Evolutionary conservation across 2,113 vertebrate species (phyloP).

Genomic region (Plecturocebus donacophilus): DNA sequence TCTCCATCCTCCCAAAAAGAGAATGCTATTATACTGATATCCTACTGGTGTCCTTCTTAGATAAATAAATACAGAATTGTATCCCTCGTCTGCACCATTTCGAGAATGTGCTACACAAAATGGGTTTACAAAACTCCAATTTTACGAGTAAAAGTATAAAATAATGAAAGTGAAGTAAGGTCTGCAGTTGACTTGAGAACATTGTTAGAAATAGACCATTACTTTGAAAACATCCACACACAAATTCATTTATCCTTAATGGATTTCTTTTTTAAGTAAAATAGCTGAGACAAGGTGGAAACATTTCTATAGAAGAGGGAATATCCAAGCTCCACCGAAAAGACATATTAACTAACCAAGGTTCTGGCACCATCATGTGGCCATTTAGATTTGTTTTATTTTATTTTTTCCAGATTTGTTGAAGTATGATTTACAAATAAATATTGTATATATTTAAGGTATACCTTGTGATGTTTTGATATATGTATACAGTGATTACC

Average conservation of each 20-base stretch:
- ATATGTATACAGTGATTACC: background rate
- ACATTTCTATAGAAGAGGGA: background rate
- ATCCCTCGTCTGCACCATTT: background rate
- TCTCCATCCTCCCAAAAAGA: background rate
- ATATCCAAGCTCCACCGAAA: background rate
- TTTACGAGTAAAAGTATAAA: background rate
- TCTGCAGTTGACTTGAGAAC: background rate
- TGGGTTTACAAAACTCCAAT: background rate
- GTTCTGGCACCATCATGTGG: conserved; percentile 77
- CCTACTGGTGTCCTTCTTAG: background rate
- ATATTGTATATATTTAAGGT: background rate
- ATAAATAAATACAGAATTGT: background rate
- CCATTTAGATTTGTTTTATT: conserved; percentile 34
- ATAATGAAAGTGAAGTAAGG: background rate
- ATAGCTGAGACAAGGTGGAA: background rate
- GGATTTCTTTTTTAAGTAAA: conserved; percentile 21
- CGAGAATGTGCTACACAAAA: background rate
- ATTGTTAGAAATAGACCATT: background rate
- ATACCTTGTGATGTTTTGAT: background rate
- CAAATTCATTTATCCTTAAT: background rate
- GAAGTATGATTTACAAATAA: background rate
- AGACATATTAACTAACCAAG: conserved; percentile 5
- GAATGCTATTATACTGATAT: background rate
- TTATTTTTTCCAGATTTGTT: background rate
- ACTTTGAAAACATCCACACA: background rate